phyloP scores from a whole-genome alignment of 2,797 vertebrate species.

The Sebastes baramenuke region DNA sequence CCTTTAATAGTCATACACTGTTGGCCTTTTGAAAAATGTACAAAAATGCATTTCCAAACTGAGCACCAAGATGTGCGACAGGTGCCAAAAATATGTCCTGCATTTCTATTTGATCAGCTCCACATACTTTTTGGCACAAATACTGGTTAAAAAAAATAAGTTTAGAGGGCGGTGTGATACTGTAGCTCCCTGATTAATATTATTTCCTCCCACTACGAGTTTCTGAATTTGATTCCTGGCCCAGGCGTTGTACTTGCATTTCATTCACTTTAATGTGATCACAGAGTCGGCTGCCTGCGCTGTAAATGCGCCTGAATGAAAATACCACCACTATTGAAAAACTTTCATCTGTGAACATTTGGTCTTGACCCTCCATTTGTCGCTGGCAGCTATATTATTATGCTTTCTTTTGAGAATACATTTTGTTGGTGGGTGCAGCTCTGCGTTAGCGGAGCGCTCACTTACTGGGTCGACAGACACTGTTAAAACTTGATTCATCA shows the following conservation, averaged over 20 bases:
- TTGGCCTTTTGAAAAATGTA: neutral
- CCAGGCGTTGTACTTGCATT: neutral
- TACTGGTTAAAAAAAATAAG: neutral
- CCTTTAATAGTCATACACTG: neutral
- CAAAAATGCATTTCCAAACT: neutral
- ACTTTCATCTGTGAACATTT: slow-evolving; percentile 35
- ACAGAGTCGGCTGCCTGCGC: slow-evolving; percentile 10
- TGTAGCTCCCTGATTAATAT: slow-evolving; percentile 12
- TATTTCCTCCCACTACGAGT: slow-evolving; percentile 16
- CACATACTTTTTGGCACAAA: neutral
- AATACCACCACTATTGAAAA: slow-evolving; percentile 33
- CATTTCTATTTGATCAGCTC: neutral
- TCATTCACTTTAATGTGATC: slow-evolving; percentile 1
- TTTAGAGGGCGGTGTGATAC: neutral
- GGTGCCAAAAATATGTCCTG: neutral
- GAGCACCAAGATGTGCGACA: neutral
- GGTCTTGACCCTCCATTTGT: slow-evolving; percentile 24
- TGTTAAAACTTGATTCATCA: slow-evolving; percentile 48
- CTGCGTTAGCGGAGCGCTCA: slow-evolving; percentile 14
- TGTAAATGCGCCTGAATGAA: slow-evolving; percentile 25
- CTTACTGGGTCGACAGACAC: slow-evolving; percentile 28
- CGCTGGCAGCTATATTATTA: slow-evolving; percentile 1
- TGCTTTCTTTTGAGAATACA: slow-evolving; percentile 30
- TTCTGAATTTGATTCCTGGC: slow-evolving; percentile 16
- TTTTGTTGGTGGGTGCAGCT: slow-evolving; percentile 24